These are phyloP conservation scores for Liasis olivaceus DNA, from an alignment of 2,797 vertebrate genomes.

Conservation along the genomic window DNA sequence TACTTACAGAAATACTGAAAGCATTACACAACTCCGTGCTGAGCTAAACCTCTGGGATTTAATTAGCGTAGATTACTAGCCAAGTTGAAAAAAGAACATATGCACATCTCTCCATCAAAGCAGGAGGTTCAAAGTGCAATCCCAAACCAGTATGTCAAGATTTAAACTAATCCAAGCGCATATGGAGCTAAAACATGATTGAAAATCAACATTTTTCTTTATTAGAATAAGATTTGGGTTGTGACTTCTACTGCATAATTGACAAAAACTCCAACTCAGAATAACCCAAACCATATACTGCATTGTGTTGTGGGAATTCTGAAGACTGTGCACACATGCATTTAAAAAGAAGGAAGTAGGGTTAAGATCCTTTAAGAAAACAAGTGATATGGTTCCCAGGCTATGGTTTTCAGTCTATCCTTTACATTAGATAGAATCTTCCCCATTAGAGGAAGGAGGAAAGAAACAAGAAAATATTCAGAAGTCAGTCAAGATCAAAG, in stretches of 20 bases:
- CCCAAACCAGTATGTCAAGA: not conserved
- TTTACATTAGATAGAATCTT: not conserved
- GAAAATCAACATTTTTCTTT: not conserved
- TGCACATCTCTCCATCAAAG: not conserved
- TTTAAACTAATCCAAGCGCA: not conserved
- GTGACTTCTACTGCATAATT: not conserved
- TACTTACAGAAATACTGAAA: not conserved
- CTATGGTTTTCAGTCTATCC: not conserved
- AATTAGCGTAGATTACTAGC: not conserved
- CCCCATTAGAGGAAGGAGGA: not conserved
- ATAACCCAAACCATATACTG: not conserved
- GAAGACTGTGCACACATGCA: not conserved
- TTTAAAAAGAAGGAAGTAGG: not conserved
- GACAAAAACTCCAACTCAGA: not conserved
- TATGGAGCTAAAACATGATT: not conserved
- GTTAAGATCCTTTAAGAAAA: not conserved
- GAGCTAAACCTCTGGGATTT: not conserved
- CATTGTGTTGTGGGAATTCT: not conserved
- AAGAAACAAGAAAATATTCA: not conserved
- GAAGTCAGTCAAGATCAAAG: not conserved
- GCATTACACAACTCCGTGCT: not conserved
- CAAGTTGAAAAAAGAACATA: not conserved
- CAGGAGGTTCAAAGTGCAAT: not conserved
- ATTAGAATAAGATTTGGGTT: not conserved
- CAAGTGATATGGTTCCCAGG: not conserved